Base-by-base conservation (phyloP, 2,113 vertebrate genomes). In the Cairina moschata region DNA sequence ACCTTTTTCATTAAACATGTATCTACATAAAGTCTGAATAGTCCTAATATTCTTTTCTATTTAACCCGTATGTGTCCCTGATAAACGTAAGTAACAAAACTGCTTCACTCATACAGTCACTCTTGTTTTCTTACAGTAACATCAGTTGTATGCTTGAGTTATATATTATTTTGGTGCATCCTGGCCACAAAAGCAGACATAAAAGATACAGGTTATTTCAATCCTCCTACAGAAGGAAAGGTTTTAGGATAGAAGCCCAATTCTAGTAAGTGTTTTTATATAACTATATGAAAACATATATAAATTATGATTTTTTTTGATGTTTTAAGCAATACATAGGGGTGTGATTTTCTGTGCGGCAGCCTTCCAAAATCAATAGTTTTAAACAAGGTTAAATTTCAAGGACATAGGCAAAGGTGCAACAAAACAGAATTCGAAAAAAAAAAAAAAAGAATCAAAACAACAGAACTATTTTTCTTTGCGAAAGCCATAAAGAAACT, bases 401-500 rank as follows among this genome's bases (percentile, higher is more conserved):
- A 75, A 17, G 23, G 36, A 66, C 40, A 31, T 17, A 90, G 40
- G 46, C 25, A 94, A 94, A 55, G 1, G 15, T 54, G 20, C 14
- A 87, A 14, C 25, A 65, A 9, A 84, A 1, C 1, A 4, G 13
- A 68, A 84, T 32, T 72, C 11, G 63, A 62, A 52, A 80, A 81
- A 71, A 46, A 71, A 46, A 23, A 17, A 42, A 44, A 3, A 90
- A 50, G 1, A 46, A 60, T 32, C 36, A 71, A 83, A 95, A 62
- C 17, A 1, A 91, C 10, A 71, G 25, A 78, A 26, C 1, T 5
- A 3, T 25, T 84, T 54, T 74, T 72, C 52, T 91, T 82, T 42
- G 32, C 65, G 76, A 82, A 93, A 92, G 56, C 36, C 36, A 46
- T 60, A 92, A 88, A 44, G 66, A 89, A 73, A 98, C 99, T 98